phyloP scores from a whole-genome alignment of 2,888 invertebrate genomes.

The Drosophila meridiana region DNA sequence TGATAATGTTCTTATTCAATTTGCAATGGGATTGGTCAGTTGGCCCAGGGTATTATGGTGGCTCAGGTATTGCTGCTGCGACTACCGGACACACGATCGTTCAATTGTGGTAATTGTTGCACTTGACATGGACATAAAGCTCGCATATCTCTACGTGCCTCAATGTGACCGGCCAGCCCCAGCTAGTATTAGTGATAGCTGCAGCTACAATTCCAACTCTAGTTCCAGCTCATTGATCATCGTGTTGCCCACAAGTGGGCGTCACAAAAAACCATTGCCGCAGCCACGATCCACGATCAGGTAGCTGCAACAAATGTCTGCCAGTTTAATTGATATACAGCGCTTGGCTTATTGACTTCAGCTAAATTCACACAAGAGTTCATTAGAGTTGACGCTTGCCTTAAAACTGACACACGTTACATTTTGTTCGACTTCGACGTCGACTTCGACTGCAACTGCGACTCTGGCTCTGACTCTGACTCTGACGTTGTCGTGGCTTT shows the following conservation, averaged over 20 bases:
- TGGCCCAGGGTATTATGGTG: slow-evolving; percentile 28
- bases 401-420: slow-evolving; percentile 82
- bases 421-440: slow-evolving; percentile 58
- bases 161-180: slow-evolving; percentile 63
- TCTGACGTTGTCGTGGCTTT: slow-evolving; percentile 67
- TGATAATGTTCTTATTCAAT: slow-evolving; percentile 80
- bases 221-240: slow-evolving; percentile 66
- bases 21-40: slow-evolving; percentile 63
- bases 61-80: slow-evolving; percentile 19
- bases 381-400: slow-evolving; percentile 82
- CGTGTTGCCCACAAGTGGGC: slow-evolving; percentile 71
- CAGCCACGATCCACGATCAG: slow-evolving; percentile 39
- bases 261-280: slow-evolving; percentile 42
- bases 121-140: slow-evolving; percentile 77
- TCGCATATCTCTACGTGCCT: slow-evolving; percentile 75
- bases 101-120: slow-evolving; percentile 76
- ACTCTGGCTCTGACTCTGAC: slow-evolving; percentile 34
- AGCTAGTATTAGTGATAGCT: slow-evolving; percentile 12
- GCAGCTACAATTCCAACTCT: not conserved
- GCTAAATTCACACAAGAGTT: slow-evolving; percentile 82
- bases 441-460: slow-evolving; percentile 17
- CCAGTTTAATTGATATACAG: slow-evolving; percentile 81
- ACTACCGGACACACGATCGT: slow-evolving; percentile 59
- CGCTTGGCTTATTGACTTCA: slow-evolving; percentile 76
- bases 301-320: slow-evolving; percentile 55